Evolutionary conservation across 2,888 invertebrate genomes (phyloP), one percentile per base, ranked within the genome.

Genomic region (Gasteruption jaculator): DNA sequence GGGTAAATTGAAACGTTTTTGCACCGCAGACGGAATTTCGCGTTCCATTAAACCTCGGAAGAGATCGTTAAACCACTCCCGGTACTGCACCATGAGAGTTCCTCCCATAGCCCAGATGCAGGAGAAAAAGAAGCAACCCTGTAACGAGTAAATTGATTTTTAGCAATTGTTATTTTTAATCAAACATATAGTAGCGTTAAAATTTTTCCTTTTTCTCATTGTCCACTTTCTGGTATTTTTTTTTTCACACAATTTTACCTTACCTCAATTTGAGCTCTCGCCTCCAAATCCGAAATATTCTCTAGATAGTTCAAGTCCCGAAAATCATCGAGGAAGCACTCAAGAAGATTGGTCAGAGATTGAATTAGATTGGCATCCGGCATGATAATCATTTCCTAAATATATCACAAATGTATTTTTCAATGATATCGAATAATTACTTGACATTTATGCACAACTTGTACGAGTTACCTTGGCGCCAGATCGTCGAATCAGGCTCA

Each of bases 101-200:
- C 85, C 90, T 24, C 95, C 94, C 57, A 94, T 65, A 0, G 92
- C 86, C 95, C 95, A 95, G 51, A 93, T 89, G 48, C 86, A 81
- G 0, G 92, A 83, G 65, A 95, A 95, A 68, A 95, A 85, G 73
- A 95, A 95, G 1, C 88, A 85, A 1, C 94, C 91, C 85, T 87
- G 48, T 5, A 63, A 68, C 29, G 24, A 4, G 37, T 38, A 10
- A 12, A 34, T 35, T 26, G 2, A 49, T 24, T 22, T 5, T 20
- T 16, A n/a, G n/a, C n/a, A n/a, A n/a, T n/a, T n/a, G n/a, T n/a
- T n/a, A n/a, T n/a, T n/a, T n/a, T n/a, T n/a, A n/a, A n/a, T n/a
- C n/a, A n/a, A n/a, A n/a, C n/a, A n/a, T n/a, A n/a, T n/a, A n/a
- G n/a, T n/a, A n/a, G n/a, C n/a, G n/a, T n/a, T n/a, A n/a, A n/a